Conservation (phyloP, 2,113 vertebrate genomes). For the Cinclus cinclus region DNA sequence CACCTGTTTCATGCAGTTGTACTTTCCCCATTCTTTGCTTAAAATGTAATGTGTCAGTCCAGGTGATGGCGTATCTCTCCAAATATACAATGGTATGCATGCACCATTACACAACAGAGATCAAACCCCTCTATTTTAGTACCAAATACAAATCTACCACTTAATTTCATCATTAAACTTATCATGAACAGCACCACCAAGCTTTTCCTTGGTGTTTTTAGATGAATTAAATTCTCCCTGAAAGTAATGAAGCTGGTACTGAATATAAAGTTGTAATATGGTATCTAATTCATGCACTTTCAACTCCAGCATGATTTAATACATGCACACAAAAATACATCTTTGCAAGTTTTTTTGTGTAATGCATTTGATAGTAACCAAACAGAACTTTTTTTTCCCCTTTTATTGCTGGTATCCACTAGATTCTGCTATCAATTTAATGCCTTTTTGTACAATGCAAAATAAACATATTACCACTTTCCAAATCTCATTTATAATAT, state of each 20-base stretch:
- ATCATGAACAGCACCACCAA: not conserved
- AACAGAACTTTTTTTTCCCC: not conserved
- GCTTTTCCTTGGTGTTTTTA: not conserved
- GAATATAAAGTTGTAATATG: not conserved
- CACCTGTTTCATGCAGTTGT: not conserved
- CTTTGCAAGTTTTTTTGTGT: not conserved
- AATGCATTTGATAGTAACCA: not conserved
- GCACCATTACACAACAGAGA: not conserved
- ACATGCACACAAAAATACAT: not conserved
- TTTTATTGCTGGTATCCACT: not conserved
- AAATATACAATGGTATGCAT: not conserved
- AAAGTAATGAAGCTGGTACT: not conserved
- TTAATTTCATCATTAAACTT: not conserved
- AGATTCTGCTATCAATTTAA: not conserved
- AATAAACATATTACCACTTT: constrained; percentile 28
- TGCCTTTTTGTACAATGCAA: not conserved
- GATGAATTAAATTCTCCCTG: not conserved
- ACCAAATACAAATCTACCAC: not conserved
- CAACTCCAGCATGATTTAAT: not conserved
- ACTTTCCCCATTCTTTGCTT: not conserved
- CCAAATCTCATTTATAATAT: constrained; percentile 48
- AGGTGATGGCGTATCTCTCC: not conserved
- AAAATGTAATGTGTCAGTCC: not conserved
- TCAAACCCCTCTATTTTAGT: not conserved
- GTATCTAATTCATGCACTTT: not conserved